Evolutionary conservation across 2,113 vertebrate genomes (phyloP).

Genomic region (Pseudorectes ferrugineus): DNA sequence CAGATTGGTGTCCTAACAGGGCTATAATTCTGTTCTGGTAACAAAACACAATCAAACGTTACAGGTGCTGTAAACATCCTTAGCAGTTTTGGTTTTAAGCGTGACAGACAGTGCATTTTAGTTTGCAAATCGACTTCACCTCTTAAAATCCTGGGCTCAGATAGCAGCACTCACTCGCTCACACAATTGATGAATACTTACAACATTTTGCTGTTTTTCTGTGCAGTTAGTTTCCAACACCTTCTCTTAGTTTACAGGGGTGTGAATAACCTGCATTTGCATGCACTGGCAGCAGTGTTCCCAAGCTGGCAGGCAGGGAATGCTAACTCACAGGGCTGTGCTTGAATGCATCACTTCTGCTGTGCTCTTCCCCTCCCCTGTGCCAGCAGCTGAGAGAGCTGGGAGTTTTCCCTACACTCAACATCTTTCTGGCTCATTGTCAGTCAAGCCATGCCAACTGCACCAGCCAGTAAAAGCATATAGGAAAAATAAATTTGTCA

Average conservation of each 20-base stretch:
- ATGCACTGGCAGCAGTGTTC: neutral
- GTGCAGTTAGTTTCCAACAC: neutral
- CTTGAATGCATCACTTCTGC: conserved; percentile 45
- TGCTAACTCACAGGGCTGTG: conserved; percentile 4
- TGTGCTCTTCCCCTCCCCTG: conserved; percentile 34
- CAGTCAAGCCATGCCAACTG: conserved; percentile 68
- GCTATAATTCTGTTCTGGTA: neutral
- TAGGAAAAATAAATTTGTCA: conserved; percentile 81
- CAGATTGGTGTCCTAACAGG: neutral
- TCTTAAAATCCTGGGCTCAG: neutral
- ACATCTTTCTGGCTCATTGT: conserved; percentile 75
- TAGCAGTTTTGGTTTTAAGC: neutral
- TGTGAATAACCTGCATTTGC: conserved; percentile 13
- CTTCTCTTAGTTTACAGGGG: neutral
- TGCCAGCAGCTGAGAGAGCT: conserved; percentile 59
- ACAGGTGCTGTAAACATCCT: neutral
- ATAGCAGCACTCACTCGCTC: neutral
- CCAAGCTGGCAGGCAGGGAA: conserved; percentile 37
- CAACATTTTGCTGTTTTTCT: neutral
- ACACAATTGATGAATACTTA: neutral
- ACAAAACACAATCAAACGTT: neutral
- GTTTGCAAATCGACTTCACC: neutral
- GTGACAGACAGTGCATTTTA: neutral
- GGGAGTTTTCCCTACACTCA: conserved; percentile 62
- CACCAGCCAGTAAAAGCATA: conserved; percentile 77